These are phyloP conservation scores for Sphyrna mokarran DNA, from an alignment of 2,113 vertebrate genomes.

Conservation along the genomic window DNA sequence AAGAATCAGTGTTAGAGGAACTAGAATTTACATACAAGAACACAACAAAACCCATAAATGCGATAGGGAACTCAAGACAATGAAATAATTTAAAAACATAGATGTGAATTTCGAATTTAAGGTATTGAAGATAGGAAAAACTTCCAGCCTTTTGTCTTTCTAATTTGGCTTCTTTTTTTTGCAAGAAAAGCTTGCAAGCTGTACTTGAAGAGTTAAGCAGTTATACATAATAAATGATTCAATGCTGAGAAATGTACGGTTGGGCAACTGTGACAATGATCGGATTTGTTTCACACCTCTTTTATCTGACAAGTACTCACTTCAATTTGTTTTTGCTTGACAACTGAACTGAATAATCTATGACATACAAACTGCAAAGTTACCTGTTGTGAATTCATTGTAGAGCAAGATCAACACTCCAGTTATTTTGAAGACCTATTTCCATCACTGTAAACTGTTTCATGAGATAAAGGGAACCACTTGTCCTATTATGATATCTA, in stretches of 20 bases:
- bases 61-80: neutral
- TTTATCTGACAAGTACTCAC: neutral
- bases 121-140: neutral
- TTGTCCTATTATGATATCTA: neutral
- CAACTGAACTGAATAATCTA: neutral
- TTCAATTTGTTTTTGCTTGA: neutral
- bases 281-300: neutral
- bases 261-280: neutral
- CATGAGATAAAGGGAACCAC: neutral
- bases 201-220: neutral
- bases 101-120: neutral
- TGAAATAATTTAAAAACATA: neutral
- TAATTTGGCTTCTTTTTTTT: neutral
- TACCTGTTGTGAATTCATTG: neutral
- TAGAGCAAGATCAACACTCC: neutral
- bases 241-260: neutral
- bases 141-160: neutral
- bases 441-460: neutral
- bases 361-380: neutral
- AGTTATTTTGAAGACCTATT: neutral
- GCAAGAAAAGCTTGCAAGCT: neutral
- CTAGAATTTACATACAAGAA: neutral
- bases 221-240: neutral
- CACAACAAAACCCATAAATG: no score
- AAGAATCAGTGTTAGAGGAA: neutral